phyloP scores from a whole-genome alignment of 2,888 invertebrate species.

The Microplitis deprimator region DNA sequence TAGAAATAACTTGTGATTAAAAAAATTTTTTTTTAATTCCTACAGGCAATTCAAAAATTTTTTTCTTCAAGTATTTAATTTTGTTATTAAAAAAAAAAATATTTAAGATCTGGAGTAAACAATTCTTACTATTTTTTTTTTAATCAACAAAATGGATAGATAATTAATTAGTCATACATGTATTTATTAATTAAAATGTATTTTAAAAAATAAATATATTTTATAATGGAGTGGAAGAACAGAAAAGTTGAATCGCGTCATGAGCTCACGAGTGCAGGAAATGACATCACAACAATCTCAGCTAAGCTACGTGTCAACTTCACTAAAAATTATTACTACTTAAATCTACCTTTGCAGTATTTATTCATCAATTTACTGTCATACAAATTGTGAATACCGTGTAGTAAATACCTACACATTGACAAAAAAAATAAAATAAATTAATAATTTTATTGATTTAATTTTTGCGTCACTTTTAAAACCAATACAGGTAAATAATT shows the following conservation, averaged over 20 bases:
- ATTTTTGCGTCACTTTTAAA: neutral
- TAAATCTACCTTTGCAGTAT: neutral
- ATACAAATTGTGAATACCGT: neutral
- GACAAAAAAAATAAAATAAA: neutral
- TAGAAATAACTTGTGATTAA: too few species aligned
- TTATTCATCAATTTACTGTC: neutral
- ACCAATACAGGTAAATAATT: conserved; percentile 9
- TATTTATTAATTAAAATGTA: too few species aligned
- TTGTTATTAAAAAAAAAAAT: too few species aligned
- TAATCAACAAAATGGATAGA: too few species aligned
- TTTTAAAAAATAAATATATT: too few species aligned
- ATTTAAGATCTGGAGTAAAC: too few species aligned
- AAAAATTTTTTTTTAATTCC: too few species aligned
- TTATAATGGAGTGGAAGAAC: neutral
- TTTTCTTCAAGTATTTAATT: too few species aligned
- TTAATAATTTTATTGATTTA: neutral
- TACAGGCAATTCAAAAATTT: too few species aligned
- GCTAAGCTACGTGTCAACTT: conserved; percentile 36
- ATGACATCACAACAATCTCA: conserved; percentile 25
- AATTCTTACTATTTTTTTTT: too few species aligned
- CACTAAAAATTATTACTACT: neutral
- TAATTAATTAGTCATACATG: too few species aligned
- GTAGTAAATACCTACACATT: neutral
- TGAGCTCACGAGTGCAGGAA: neutral
- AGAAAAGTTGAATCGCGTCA: neutral